Conservation (phyloP, 1,140 invertebrate genomes). For the Mamestra configurata region DNA sequence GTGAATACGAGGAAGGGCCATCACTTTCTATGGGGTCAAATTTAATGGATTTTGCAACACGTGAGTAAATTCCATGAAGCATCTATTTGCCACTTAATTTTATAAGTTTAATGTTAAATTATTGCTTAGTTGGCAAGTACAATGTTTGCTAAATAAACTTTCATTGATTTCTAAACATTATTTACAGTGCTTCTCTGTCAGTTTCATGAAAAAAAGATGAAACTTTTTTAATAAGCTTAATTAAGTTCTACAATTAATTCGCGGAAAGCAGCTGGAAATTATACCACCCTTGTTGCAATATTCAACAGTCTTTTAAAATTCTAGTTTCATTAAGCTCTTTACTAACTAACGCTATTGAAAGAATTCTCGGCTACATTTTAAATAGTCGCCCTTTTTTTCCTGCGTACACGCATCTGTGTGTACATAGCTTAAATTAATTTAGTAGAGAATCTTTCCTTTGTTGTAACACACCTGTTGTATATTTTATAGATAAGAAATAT, state of each 20-base stretch:
- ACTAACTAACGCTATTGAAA: slow-evolving; percentile 23
- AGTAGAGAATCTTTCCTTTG: slow-evolving; percentile 47
- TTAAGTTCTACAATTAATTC: slow-evolving; percentile 7
- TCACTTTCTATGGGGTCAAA: slow-evolving; percentile 19
- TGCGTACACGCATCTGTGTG: slow-evolving; percentile 34
- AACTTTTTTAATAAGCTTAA: neutral
- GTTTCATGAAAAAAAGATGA: neutral
- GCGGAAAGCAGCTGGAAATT: slow-evolving; percentile 32
- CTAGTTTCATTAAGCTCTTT: slow-evolving; percentile 3
- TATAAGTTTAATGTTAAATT: neutral
- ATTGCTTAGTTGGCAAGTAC: neutral
- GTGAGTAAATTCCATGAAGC: neutral
- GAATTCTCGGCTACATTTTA: slow-evolving; percentile 27
- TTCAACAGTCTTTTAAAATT: slow-evolving; percentile 26
- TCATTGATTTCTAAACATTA: neutral
- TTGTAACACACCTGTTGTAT: slow-evolving; percentile 52
- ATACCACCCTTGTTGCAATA: slow-evolving; percentile 22
- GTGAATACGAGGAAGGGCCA: neutral
- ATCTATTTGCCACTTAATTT: neutral
- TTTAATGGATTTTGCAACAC: neutral
- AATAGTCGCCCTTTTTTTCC: slow-evolving; percentile 11
- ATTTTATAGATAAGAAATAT: slow-evolving; percentile 53
- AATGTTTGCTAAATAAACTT: neutral
- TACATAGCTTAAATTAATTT: slow-evolving; percentile 49
- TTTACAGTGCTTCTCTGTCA: neutral